Conservation (phyloP, 2,888 invertebrate genomes). For the Thymelicus acteon region DNA sequence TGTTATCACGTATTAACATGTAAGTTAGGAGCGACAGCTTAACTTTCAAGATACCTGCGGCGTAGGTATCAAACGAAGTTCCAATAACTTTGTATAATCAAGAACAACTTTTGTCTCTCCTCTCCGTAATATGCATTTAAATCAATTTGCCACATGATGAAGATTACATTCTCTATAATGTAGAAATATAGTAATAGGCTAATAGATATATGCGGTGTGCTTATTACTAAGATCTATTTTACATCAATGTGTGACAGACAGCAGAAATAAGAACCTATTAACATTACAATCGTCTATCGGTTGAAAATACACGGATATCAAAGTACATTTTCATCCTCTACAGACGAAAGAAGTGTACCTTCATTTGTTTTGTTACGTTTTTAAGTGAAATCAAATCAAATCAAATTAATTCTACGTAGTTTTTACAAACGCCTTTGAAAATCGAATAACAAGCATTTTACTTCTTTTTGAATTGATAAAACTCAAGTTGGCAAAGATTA, state of each 20-base stretch:
- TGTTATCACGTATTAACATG: slow-evolving; percentile 16
- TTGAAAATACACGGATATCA: neutral
- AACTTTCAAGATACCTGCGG: slow-evolving; percentile 36
- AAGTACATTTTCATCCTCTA: no score
- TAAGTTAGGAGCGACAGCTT: slow-evolving; percentile 32
- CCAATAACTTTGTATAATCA: slow-evolving; percentile 59
- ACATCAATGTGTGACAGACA: neutral
- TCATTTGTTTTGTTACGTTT: no score
- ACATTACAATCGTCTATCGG: neutral
- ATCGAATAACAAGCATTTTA: no score
- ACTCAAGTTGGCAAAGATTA: neutral
- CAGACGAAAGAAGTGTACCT: no score
- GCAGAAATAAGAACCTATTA: neutral
- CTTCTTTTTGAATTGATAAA: no score
- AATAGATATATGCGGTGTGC: neutral
- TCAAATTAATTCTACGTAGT: no score
- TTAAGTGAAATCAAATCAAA: no score
- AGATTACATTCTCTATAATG: neutral
- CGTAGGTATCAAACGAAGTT: slow-evolving; percentile 55
- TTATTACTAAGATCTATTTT: neutral
- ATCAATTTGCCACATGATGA: slow-evolving; percentile 58
- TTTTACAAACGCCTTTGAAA: no score
- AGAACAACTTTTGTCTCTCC: slow-evolving; percentile 55
- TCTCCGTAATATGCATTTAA: slow-evolving; percentile 59
- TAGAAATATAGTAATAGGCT: neutral